These are phyloP conservation scores for Atherinosoma microstoma DNA, from an alignment of 2,797 vertebrate genomes.

Conservation along the genomic window DNA sequence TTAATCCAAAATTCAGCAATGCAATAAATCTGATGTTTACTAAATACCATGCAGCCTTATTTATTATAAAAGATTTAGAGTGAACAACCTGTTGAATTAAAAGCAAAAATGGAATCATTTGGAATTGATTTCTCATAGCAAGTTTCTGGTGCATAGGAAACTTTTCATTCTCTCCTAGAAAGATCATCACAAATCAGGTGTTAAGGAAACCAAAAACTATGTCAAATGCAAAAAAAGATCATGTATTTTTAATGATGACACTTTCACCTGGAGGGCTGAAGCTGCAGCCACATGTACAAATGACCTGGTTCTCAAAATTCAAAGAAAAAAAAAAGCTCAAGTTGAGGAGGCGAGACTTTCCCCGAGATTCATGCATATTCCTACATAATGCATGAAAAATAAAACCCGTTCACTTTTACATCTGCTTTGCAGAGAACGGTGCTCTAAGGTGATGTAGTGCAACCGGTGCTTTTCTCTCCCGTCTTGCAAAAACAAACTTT, in stretches of 20 bases:
- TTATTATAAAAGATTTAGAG: too few relatives aligned
- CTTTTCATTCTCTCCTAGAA: not conserved
- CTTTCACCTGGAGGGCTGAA: not conserved
- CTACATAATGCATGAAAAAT: not conserved
- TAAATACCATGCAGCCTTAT: too few relatives aligned
- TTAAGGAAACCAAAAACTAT: not conserved
- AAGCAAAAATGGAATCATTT: too few relatives aligned
- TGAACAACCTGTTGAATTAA: too few relatives aligned
- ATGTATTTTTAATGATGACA: not conserved
- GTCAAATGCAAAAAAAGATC: not conserved
- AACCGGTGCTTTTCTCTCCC: not conserved
- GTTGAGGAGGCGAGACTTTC: constrained; percentile 7
- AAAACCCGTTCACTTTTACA: constrained; percentile 4
- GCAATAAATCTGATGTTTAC: too few relatives aligned
- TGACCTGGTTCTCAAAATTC: not conserved
- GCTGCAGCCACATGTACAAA: constrained; percentile 4
- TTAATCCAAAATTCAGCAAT: too few relatives aligned
- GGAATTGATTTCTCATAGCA: too few relatives aligned
- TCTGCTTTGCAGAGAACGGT: not conserved
- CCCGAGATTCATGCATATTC: constrained; percentile 6
- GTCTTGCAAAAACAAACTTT: not conserved
- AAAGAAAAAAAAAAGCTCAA: not conserved
- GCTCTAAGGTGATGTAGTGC: not conserved
- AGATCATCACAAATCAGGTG: not conserved
- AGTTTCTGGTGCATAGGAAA: too few relatives aligned